These are phyloP conservation scores for Macrotus californicus DNA, from an alignment of 2,113 vertebrate genomes.

Conservation along the genomic window DNA sequence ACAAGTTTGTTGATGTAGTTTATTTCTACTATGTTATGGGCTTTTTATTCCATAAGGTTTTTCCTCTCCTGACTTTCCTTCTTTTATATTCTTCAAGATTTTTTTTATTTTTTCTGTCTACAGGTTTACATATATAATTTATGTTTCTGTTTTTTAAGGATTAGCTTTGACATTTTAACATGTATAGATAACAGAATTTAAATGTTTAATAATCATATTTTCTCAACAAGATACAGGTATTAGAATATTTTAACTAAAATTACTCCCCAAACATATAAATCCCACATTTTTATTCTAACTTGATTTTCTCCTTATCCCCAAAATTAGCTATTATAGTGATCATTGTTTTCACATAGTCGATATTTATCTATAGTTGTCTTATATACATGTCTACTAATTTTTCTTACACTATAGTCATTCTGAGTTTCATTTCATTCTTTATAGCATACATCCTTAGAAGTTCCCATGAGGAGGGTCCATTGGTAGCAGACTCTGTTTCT, in stretches of 20 bases:
- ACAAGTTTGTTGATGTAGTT: background rate
- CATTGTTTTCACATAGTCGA: background rate
- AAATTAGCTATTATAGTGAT: background rate
- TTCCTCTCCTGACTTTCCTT: background rate
- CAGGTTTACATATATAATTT: background rate
- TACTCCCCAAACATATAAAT: background rate
- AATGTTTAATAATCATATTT: background rate
- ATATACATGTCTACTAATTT: background rate
- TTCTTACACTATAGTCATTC: background rate
- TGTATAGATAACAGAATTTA: background rate
- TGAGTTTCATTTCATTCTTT: background rate
- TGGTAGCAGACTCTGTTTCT: background rate
- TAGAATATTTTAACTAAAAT: background rate
- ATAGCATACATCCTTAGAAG: background rate
- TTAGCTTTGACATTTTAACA: background rate
- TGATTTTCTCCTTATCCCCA: background rate
- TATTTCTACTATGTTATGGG: background rate
- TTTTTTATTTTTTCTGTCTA: background rate
- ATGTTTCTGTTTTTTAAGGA: background rate
- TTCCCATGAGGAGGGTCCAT: background rate
- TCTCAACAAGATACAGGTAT: background rate
- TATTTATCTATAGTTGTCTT: background rate
- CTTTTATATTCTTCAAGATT: background rate
- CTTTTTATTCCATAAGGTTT: background rate
- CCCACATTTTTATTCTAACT: background rate